A percentile compares a stretch with the other conserved stretches of the same genome.
Evolutionary conservation across 2,113 vertebrate genomes (phyloP).

Genomic region (Madoqua kirkii): DNA sequence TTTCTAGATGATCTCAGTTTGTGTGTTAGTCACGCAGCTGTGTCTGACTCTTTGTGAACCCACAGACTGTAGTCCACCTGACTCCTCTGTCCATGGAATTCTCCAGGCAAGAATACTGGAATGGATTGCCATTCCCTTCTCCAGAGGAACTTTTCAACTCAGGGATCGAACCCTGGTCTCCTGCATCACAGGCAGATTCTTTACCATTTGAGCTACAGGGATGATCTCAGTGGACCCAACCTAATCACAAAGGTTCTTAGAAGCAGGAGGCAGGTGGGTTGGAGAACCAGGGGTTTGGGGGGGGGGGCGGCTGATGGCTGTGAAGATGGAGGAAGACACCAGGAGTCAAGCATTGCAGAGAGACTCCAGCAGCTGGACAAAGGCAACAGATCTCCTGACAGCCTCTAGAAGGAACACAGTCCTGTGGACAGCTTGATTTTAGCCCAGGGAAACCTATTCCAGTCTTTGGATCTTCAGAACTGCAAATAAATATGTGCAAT

Average conservation of each 20-base stretch:
- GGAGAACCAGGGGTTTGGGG: neutral
- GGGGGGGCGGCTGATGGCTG: neutral
- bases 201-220: neutral
- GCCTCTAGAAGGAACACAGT: neutral
- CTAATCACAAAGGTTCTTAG: neutral
- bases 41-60: neutral
- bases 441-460: neutral
- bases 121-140: neutral
- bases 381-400: neutral
- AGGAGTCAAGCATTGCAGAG: neutral
- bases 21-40: neutral
- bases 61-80: neutral
- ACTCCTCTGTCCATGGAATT: neutral
- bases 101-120: neutral
- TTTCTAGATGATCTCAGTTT: constrained; percentile 27
- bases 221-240: neutral
- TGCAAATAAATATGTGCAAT: neutral
- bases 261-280: neutral
- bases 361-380: neutral
- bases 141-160: neutral
- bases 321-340: neutral
- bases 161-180: neutral
- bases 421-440: neutral
- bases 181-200: neutral
- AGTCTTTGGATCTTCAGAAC: neutral